Evolutionary conservation across 2,113 vertebrate species (phyloP).

Genomic region (Chiloscyllium plagiosum): DNA sequence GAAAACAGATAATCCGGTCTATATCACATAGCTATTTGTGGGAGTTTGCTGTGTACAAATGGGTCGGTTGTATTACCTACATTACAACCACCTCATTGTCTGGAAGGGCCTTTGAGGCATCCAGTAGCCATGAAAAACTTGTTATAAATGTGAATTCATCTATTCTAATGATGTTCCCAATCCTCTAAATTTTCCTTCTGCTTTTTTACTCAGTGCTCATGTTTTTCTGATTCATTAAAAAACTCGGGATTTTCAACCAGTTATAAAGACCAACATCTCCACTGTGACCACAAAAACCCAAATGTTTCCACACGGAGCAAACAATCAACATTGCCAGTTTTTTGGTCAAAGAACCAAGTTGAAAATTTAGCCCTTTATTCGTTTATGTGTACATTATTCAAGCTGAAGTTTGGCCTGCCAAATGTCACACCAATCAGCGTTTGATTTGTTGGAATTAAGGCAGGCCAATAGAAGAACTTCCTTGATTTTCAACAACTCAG

Average conservation of each 20-base stretch:
- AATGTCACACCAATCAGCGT: neutral
- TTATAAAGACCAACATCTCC: neutral
- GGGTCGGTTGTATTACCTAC: neutral
- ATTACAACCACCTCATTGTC: neutral
- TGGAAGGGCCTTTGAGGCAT: neutral
- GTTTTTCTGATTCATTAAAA: neutral
- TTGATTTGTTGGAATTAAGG: neutral
- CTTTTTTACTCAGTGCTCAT: neutral
- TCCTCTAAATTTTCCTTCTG: neutral
- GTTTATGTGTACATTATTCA: neutral
- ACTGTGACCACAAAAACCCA: neutral
- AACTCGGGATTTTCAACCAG: neutral
- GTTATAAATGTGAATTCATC: neutral
- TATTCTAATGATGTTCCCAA: neutral
- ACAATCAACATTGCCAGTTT: neutral
- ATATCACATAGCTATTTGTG: neutral
- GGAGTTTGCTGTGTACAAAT: neutral
- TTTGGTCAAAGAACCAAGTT: neutral
- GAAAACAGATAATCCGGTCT: too few relatives aligned
- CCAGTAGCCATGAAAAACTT: neutral
- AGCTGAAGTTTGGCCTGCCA: neutral
- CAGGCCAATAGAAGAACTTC: neutral
- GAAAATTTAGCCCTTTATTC: neutral
- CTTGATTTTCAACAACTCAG: neutral
- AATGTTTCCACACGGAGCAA: neutral